phyloP scores from a whole-genome alignment of 92 coral and sea anemone species.

The Bergia puertoricense region DNA sequence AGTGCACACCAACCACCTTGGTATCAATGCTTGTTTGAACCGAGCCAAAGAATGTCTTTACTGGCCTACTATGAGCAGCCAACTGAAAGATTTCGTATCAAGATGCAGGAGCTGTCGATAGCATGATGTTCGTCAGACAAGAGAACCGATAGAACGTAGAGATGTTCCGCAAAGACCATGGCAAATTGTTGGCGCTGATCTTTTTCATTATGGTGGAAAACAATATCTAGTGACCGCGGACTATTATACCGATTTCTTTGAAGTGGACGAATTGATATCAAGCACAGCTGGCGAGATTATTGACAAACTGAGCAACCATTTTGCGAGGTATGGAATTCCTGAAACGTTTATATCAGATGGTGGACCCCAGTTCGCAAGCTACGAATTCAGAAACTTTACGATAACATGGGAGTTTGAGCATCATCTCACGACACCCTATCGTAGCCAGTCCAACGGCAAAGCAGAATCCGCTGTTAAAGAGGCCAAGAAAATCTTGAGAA shows the following conservation, averaged over 20 bases:
- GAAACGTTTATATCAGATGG: background rate
- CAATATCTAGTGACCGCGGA: background rate
- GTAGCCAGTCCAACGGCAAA: too few relatives aligned
- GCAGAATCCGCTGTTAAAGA: too few relatives aligned
- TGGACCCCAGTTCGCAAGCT: background rate
- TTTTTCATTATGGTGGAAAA: background rate
- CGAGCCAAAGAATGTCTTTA: background rate
- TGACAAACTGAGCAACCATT: background rate
- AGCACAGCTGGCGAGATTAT: background rate
- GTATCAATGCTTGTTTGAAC: background rate
- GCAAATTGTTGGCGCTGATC: background rate
- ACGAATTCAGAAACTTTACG: background rate
- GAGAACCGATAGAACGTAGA: background rate
- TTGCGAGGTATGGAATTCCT: too few relatives aligned
- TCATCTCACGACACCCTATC: background rate
- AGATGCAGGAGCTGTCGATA: background rate
- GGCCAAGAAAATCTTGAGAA: background rate
- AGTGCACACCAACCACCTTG: too few relatives aligned
- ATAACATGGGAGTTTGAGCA: background rate
- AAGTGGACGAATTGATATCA: background rate
- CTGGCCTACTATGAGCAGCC: background rate
- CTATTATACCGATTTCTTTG: background rate
- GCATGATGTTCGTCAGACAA: too few relatives aligned
- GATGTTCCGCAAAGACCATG: slow-evolving; percentile 1
- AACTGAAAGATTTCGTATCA: background rate